Evolutionary conservation across 2,888 invertebrate species (phyloP).

Genomic region (Hofmannophila pseudospretella): DNA sequence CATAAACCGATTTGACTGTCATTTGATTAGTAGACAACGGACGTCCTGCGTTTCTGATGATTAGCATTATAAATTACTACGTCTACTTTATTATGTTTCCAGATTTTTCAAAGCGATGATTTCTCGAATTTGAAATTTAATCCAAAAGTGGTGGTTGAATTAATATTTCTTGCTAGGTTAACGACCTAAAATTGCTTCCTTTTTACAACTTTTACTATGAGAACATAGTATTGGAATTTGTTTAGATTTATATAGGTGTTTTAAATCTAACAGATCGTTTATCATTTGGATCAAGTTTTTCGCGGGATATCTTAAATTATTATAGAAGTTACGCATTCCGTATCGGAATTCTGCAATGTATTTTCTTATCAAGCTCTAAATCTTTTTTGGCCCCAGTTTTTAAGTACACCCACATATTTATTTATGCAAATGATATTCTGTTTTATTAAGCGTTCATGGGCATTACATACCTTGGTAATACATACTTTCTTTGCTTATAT

Average conservation of each 20-base stretch:
- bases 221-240: slow-evolving; percentile 12
- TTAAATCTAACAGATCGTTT: neutral
- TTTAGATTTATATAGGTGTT: neutral
- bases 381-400: too few relatives aligned
- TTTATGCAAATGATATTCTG: too few relatives aligned
- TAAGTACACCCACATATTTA: too few relatives aligned
- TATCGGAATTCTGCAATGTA: too few relatives aligned
- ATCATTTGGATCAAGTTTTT: neutral
- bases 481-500: too few relatives aligned
- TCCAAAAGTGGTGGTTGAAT: slow-evolving; percentile 10
- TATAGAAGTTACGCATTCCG: too few relatives aligned
- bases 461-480: too few relatives aligned
- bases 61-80: slow-evolving; percentile 49
- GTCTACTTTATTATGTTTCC: slow-evolving; percentile 27
- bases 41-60: slow-evolving; percentile 51
- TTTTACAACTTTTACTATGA: slow-evolving; percentile 21
- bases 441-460: too few relatives aligned
- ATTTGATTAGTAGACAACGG: slow-evolving; percentile 30
- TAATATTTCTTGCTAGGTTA: slow-evolving; percentile 15
- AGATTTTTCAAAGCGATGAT: slow-evolving; percentile 14
- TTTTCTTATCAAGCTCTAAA: too few relatives aligned
- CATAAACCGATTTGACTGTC: slow-evolving; percentile 10
- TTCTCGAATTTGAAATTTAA: slow-evolving; percentile 15
- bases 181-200: slow-evolving; percentile 16
- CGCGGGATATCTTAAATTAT: neutral